Base-by-base conservation (phyloP, 2,113 vertebrate genomes). In the Gallinago jamesoni region DNA sequence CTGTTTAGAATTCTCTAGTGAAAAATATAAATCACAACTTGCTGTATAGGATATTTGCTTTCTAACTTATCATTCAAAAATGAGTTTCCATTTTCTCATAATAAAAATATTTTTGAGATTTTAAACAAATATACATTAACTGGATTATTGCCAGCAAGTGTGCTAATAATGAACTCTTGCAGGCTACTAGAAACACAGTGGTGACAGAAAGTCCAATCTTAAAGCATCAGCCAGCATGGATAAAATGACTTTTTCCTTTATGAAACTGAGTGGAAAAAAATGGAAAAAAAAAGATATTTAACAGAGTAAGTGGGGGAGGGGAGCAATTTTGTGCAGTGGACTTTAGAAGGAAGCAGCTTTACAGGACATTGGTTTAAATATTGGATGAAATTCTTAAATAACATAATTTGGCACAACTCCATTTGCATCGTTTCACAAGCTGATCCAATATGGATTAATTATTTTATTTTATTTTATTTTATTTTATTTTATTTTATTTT, bases 1-100 rank as follows among this genome's bases (percentile, higher is more conserved):
- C 97, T 96, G 60, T 97, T 98, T 98, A 90, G 93, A 97, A 95
- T 84, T 90, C 95, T 97, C 90, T 45, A 73, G 81, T 85, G 95
- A 94, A 89, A 97, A 96, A 92, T 93, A 87, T 64, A 95, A 97
- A 88, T 89, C 66, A 22, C 67, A 87, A 77, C 31, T 9, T 89
- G 60, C 83, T 94, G 59, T 92, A 93, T 75, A 77, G 12, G 74
- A 76, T 35, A 55, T 81, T 93, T 83, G 9, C 80, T 96, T 98
- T 96, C 84, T 60, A 60, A 69, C 69, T 96, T 96, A 86, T 83
- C 56, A 96, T 19, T 66, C 15, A 72, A 95, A 97, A 96, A 90
- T 74, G 45, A 85, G 77, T 90, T 97, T 81, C 43, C 50, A 87
- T 95, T 97, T 96, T 91, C 55, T 76, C 21, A 73, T 60, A 90